Evolutionary conservation across 2,113 vertebrate genomes (phyloP), one percentile per base, ranked within the genome.

Genomic region (Hiodon alosoides): DNA sequence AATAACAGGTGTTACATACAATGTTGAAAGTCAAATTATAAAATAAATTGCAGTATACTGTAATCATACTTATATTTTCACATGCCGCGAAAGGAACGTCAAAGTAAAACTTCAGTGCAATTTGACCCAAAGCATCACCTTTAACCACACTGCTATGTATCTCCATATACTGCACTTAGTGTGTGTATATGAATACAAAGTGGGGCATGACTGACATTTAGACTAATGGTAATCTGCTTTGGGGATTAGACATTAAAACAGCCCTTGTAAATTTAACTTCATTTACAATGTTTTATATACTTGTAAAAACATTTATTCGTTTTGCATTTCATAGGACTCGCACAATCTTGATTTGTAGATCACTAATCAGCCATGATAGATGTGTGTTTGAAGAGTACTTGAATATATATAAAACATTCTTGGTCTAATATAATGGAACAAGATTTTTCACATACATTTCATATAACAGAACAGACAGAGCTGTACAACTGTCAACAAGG

Each of bases 21-120:
- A 85, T 87, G 85, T 94, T 95, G 95, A 94, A 94, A 95, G 94
- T 90, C 79, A 86, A 61, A 71, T n/a, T 78, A 81, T 61, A 79
- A 86, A 90, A 89, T 90, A 88, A 84, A 98, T 95, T 97, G 95
- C 94, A 86, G 94, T 95, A 94, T 94, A 91, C 94, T 95, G 96
- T 94, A 97, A 95, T 95, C 92, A 91, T 93, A 92, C 92, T 93
- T 89, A 86, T 92, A 86, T 92, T 92, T 31, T 31, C 31, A 93
- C 81, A 90, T 91, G 94, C 94, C 94, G 95, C 95, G 91, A 92
- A 94, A 93, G 92, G 93, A 95, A 91, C 95, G 95, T 92, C 83
- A 80, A 87, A 94, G 91, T 94, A 94, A 90, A 94, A 92, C 90
- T 94, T 98, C 96, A 98, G 96, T 98, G 96, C 96, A 98, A 96